These are phyloP conservation scores for Syritta pipiens DNA, from an alignment of 2,888 invertebrate species.

Conservation along the genomic window DNA sequence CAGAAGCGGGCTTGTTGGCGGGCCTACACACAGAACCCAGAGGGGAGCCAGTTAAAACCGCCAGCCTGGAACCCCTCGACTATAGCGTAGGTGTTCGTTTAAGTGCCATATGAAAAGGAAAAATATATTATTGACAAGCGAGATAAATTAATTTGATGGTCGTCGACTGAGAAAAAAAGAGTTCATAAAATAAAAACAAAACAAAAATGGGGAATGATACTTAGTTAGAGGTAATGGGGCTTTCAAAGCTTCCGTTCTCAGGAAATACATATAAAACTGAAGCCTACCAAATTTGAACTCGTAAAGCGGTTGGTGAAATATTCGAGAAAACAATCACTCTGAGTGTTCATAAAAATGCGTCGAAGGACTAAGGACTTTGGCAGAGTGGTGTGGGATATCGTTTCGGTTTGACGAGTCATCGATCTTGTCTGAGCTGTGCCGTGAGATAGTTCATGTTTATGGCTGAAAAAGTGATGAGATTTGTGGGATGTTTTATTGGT, in stretches of 20 bases:
- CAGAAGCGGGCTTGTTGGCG: neutral
- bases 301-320: constrained; percentile 16
- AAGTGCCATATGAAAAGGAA: constrained; percentile 11
- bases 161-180: neutral
- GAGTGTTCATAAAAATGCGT: constrained; percentile 11
- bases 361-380: too few relatives aligned
- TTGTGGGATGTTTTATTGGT: too few relatives aligned
- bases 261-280: constrained; percentile 26
- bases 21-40: too few relatives aligned
- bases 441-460: too few relatives aligned
- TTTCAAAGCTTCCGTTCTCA: constrained; percentile 8
- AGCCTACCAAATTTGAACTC: constrained; percentile 28
- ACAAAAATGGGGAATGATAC: constrained; percentile 14
- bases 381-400: too few relatives aligned
- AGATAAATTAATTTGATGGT: constrained; percentile 37
- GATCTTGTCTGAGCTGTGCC: too few relatives aligned
- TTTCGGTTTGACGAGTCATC: too few relatives aligned
- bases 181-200: constrained; percentile 18
- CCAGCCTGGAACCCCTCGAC: constrained; percentile 9
- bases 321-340: constrained; percentile 13
- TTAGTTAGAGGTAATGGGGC: constrained; percentile 27
- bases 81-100: constrained; percentile 23
- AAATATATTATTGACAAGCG: constrained; percentile 22
- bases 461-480: too few relatives aligned
- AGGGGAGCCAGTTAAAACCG: neutral